A percentile compares a stretch with the other conserved stretches of the same genome.
These are phyloP conservation scores for Apamea crenata DNA, from an alignment of 2,888 invertebrate species.

Conservation along the genomic window DNA sequence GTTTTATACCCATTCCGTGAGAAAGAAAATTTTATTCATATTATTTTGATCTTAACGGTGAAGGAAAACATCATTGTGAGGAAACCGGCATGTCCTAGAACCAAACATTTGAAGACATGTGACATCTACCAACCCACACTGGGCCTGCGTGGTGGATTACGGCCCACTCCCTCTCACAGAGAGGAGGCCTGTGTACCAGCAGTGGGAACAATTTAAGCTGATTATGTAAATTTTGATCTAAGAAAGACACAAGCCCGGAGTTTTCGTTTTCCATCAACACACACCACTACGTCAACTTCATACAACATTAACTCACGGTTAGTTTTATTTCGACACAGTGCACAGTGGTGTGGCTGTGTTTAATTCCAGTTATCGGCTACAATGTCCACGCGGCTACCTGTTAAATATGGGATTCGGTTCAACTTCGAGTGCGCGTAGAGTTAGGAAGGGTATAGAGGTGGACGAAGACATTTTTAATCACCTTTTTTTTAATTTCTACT, in stretches of 20 bases:
- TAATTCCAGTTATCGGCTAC: conserved; percentile 81
- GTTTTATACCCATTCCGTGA: neutral
- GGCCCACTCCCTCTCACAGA: too few species aligned
- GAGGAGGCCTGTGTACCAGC: too few species aligned
- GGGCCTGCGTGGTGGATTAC: too few species aligned
- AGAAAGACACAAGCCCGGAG: neutral
- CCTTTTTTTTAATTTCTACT: neutral
- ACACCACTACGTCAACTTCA: conserved; percentile 46
- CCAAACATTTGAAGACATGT: too few species aligned
- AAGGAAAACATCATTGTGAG: too few species aligned
- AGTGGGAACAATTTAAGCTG: too few species aligned
- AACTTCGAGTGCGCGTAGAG: conserved; percentile 67
- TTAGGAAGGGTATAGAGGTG: conserved; percentile 57
- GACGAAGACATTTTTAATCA: conserved; percentile 3
- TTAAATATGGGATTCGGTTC: conserved; percentile 81
- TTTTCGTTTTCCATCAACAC: conserved; percentile 46
- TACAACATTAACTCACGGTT: conserved; percentile 47
- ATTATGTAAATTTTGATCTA: neutral
- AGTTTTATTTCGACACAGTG: conserved; percentile 64
- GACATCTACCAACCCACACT: too few species aligned
- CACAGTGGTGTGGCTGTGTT: conserved; percentile 68
- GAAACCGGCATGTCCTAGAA: too few species aligned
- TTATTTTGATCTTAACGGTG: neutral
- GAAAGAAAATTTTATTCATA: conserved; percentile 10
- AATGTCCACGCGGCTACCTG: conserved; percentile 82